Evolutionary conservation across 2,797 vertebrate species (phyloP).

Genomic region (Enteromius anoplus): DNA sequence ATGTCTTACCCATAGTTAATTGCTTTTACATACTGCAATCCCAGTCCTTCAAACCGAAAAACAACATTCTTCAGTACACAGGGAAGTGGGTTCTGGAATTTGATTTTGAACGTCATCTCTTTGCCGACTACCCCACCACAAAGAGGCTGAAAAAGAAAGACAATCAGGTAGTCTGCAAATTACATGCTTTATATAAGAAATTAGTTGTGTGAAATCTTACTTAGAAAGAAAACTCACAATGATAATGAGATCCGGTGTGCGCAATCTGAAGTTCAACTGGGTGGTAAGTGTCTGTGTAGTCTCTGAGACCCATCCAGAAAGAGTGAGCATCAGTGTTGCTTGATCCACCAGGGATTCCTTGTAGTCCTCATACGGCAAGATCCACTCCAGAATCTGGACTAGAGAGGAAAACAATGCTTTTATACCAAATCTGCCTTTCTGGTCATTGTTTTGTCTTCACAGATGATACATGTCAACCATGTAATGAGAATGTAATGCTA

Average conservation of each 20-base stretch:
- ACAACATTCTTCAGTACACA: constrained; percentile 76
- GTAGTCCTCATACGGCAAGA: constrained; percentile 79
- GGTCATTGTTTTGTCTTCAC: not conserved
- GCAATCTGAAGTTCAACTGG: constrained; percentile 86
- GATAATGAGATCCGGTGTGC: constrained; percentile 84
- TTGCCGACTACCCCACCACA: constrained; percentile 75
- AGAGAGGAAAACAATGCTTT: not conserved
- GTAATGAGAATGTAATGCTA: not conserved
- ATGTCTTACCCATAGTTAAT: constrained; percentile 81
- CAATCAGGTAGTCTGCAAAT: not conserved
- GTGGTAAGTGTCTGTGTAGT: constrained; percentile 83
- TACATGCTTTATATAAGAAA: not conserved
- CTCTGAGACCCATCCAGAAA: constrained; percentile 76
- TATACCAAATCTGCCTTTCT: not conserved
- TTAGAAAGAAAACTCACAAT: constrained; percentile 68
- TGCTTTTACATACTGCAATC: constrained; percentile 81
- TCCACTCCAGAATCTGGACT: constrained; percentile 77
- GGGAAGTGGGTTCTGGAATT: constrained; percentile 87
- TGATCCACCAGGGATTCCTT: constrained; percentile 85
- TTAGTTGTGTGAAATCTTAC: not conserved
- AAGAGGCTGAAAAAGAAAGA: constrained; percentile 67
- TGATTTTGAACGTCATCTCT: constrained; percentile 84
- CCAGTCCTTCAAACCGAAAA: constrained; percentile 88
- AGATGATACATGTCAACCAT: not conserved
- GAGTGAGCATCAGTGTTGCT: constrained; percentile 85